Percentiles rank a stretch among this genome's conserved stretches.
Evolutionary conservation across 2,797 vertebrate species (phyloP).

Genomic region (Synaphobranchus kaupii): DNA sequence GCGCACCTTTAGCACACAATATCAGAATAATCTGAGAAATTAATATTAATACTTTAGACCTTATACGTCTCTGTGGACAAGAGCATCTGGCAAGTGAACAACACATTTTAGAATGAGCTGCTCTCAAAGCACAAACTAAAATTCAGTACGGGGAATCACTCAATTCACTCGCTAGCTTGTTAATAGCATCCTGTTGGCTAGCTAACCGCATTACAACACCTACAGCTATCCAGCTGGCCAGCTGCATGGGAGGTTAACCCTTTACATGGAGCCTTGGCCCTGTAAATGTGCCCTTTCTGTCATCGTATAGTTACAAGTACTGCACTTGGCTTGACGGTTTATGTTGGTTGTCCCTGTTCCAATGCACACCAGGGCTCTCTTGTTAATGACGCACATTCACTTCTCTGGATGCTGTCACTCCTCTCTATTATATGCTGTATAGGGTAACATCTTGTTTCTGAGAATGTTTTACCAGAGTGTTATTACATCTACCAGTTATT

Average conservation of each 20-base stretch:
- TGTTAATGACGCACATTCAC: background rate
- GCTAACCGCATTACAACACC: constrained; percentile 8
- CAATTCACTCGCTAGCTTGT: background rate
- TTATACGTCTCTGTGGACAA: background rate
- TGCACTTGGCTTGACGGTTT: background rate
- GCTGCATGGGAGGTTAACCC: background rate
- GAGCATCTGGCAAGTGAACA: background rate
- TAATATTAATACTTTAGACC: background rate
- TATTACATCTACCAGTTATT: background rate
- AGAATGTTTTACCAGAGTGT: background rate
- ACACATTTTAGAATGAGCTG: background rate
- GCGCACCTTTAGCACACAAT: too few species aligned
- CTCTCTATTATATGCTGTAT: background rate
- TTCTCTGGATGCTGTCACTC: background rate
- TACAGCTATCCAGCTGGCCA: constrained; percentile 4
- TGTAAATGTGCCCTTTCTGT: background rate
- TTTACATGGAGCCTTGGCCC: background rate
- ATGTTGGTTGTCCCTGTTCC: background rate
- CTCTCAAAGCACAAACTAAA: background rate
- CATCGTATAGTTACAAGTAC: background rate
- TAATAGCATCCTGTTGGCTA: background rate
- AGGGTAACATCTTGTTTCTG: background rate
- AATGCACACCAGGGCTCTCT: background rate
- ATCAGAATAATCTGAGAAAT: background rate
- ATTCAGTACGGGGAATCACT: background rate